A percentile compares a stretch with the other conserved stretches of the same genome.
Evolutionary conservation across 2,888 invertebrate species (phyloP).

Genomic region (Acleris emargana): DNA sequence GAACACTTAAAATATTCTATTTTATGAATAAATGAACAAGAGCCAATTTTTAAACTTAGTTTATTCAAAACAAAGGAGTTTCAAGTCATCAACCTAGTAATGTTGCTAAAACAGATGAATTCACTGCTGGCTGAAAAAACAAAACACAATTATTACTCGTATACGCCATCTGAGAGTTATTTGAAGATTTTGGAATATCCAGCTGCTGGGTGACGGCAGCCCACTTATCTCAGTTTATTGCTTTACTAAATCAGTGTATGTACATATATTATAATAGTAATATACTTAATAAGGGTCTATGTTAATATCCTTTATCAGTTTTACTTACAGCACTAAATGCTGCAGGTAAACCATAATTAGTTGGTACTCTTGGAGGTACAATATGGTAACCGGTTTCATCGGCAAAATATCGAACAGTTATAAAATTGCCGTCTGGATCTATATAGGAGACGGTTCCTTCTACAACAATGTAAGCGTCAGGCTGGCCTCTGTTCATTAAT

Average conservation of each 20-base stretch:
- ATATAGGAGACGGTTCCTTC: background rate
- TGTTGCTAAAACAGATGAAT: slow-evolving; percentile 9
- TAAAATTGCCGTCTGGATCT: background rate
- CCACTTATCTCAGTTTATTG: too few relatives aligned
- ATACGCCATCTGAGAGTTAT: too few relatives aligned
- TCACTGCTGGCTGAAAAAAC: background rate
- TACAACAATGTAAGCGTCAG: background rate
- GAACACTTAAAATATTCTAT: too few relatives aligned
- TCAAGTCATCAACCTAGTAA: slow-evolving; percentile 14
- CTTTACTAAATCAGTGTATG: too few relatives aligned
- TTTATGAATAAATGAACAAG: too few relatives aligned
- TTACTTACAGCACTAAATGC: background rate
- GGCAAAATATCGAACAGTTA: background rate
- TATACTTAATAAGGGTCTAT: too few relatives aligned
- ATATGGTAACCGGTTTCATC: background rate
- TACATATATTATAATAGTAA: too few relatives aligned
- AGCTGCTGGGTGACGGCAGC: too few relatives aligned
- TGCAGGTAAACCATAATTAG: background rate
- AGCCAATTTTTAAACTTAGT: too few relatives aligned
- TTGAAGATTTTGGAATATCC: too few relatives aligned
- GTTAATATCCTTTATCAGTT: too few relatives aligned
- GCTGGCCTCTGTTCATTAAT: background rate
- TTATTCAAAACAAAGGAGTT: background rate
- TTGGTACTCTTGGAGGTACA: background rate
- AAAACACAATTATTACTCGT: background rate